These are phyloP conservation scores for Ispidina lecontei DNA, from an alignment of 2,797 vertebrate genomes.

Conservation along the genomic window DNA sequence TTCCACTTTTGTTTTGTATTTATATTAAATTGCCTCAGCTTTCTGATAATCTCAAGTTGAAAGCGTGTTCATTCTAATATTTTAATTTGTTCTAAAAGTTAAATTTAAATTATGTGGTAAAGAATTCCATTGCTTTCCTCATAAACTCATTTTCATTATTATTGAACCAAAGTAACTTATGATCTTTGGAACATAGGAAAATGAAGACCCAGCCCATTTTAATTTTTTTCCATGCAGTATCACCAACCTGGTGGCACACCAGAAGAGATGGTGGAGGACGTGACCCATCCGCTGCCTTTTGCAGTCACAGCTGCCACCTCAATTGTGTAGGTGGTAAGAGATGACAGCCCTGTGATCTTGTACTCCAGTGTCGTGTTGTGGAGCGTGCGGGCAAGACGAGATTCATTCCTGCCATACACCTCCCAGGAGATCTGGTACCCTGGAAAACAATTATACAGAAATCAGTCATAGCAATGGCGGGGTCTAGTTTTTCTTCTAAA, in stretches of 20 bases:
- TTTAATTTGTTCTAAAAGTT: background rate
- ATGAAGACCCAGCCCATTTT: accelerated
- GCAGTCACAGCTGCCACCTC: conserved; percentile 89
- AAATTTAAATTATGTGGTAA: background rate
- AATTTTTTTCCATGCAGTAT: background rate
- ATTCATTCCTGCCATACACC: conserved; percentile 82
- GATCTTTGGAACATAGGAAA: background rate
- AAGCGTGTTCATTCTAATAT: background rate
- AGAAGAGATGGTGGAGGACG: conserved; percentile 91
- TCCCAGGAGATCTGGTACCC: conserved; percentile 93
- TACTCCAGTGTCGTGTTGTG: conserved; percentile 88
- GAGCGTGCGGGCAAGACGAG: conserved; percentile 79
- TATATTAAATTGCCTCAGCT: background rate
- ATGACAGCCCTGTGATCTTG: conserved; percentile 88
- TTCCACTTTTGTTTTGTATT: background rate
- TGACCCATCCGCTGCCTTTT: conserved; percentile 82
- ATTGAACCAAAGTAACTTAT: accelerated
- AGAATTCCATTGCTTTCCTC: background rate
- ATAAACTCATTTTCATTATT: background rate
- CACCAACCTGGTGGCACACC: conserved; percentile 93
- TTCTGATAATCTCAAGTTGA: background rate
- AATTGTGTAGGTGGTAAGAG: conserved; percentile 91
- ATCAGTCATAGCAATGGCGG: background rate
- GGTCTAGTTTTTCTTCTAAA: background rate
- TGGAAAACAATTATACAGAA: conserved; percentile 37